Percentiles rank a stretch among this genome's conserved stretches.
phyloP scores from a whole-genome alignment of 1,140 invertebrate species.

The Drosophila pallidifrons region DNA sequence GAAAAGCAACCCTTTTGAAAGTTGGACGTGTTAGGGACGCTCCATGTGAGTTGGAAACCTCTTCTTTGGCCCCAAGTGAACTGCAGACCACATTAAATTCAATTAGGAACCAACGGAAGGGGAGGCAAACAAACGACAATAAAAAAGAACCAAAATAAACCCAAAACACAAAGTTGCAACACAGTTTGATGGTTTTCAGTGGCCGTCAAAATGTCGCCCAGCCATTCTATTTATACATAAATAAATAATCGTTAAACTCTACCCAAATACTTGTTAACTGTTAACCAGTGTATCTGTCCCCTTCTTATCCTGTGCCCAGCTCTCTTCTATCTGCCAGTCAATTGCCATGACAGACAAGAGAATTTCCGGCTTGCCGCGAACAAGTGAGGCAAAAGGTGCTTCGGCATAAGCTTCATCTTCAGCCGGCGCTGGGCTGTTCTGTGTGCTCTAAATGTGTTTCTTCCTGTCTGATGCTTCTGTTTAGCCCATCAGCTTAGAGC shows the following conservation, averaged over 20 bases:
- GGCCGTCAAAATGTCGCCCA: conserved; percentile 11
- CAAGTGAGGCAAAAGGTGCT: background rate
- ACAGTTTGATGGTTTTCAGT: background rate
- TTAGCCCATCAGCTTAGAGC: conserved; percentile 23
- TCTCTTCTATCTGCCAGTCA: conserved; percentile 3
- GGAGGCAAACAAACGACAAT: too few relatives aligned
- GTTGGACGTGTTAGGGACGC: conserved; percentile 1
- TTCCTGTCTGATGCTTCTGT: conserved; percentile 27
- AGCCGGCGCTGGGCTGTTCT: background rate
- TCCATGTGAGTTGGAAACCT: conserved; percentile 1
- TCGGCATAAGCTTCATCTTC: background rate
- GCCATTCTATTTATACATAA: conserved; percentile 31
- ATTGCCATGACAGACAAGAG: conserved; percentile 5
- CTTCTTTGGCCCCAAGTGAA: background rate
- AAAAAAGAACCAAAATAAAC: too few relatives aligned
- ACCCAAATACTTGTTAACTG: conserved; percentile 6
- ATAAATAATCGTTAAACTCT: conserved; percentile 38
- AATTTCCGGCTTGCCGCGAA: conserved; percentile 17
- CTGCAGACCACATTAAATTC: conserved; percentile 45
- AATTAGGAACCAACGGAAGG: conserved; percentile 10
- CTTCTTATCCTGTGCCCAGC: background rate
- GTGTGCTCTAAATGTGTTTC: conserved; percentile 17
- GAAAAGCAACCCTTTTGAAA: conserved; percentile 26
- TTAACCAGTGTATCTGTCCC: conserved; percentile 1
- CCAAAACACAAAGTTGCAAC: background rate